Evolutionary conservation across 2,888 invertebrate genomes (phyloP).

Genomic region (Meta bourneti): DNA sequence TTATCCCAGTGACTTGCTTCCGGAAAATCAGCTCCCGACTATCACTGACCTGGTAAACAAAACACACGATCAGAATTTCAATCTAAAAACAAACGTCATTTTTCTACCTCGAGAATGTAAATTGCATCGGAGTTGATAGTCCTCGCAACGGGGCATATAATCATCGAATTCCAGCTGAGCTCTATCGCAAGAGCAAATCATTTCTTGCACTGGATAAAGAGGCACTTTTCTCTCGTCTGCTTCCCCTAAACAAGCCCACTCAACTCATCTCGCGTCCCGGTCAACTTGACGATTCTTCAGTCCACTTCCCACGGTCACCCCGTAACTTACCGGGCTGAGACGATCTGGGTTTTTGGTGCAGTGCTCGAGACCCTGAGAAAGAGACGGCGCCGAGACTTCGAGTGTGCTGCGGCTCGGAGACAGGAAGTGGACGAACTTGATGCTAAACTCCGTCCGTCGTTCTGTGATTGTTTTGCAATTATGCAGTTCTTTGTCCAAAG

Average conservation of each 20-base stretch:
- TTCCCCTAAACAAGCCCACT: conserved; percentile 12
- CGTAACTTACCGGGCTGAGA: not conserved
- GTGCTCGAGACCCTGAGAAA: conserved; percentile 22
- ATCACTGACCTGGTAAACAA: not conserved
- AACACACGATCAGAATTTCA: not conserved
- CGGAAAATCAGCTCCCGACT: not conserved
- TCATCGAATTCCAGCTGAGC: conserved; percentile 16
- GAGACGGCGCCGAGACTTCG: too few relatives aligned
- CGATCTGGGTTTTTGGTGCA: conserved; percentile 53
- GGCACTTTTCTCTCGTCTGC: not conserved
- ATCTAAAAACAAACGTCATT: not conserved
- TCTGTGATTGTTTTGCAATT: not conserved
- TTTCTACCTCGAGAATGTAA: not conserved
- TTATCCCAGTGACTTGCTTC: not conserved
- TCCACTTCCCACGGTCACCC: conserved; percentile 53
- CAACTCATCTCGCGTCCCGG: conserved; percentile 5
- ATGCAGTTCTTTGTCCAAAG: not conserved
- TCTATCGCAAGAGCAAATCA: conserved; percentile 18
- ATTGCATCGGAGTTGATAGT: not conserved
- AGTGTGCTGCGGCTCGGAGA: not conserved
- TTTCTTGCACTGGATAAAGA: not conserved
- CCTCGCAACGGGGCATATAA: not conserved
- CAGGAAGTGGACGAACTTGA: conserved; percentile 41
- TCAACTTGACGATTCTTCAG: conserved; percentile 30
- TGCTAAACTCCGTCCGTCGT: not conserved